Evolutionary conservation across 1,140 invertebrate species (phyloP), one percentile per base, ranked within the genome.

Genomic region (Drosophila oshimai): DNA sequence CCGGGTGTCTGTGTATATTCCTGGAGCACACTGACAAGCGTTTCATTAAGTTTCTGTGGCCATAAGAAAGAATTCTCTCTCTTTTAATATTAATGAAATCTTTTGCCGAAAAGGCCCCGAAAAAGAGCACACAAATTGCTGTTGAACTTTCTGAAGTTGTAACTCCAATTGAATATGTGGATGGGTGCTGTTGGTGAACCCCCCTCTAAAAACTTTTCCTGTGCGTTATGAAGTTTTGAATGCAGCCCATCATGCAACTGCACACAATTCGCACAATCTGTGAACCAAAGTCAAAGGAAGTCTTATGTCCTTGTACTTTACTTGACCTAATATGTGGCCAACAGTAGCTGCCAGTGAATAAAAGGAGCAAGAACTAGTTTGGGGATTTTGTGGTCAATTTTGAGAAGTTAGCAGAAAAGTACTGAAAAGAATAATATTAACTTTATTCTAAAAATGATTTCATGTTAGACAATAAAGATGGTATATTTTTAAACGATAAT

Each of bases 21-120:
- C 22, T 49, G 42, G 9, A 37, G 49, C 49, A 49, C 47, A 49
- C 47, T 67, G 77, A 74, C 74, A 83, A 84, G 74, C 74, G 50
- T 84, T 83, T 78, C 79, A 84, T 84, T 83, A 76, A 76, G 60
- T 79, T 79, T 65, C 47, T 72, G 69, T 46, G 67, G 54, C 31
- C 44, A 45, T 61, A 39, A 60, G n/a, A 65, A 57, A 55, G 55
- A 58, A 69, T 54, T 51, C 34, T 36, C 46, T 34, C 39, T 54
- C 36, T 71, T 75, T 64, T 79, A 68, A 86, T 84, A 84, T 84
- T 86, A 78, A 84, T 84, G 67, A 79, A 86, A 86, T 78, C 74
- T 83, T 84, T 83, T 60, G 49, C 7, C 42, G 37, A 39, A 68
- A 69, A 49, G 36, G 36, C 36, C 29, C 15, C 77, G 13, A 29